These are phyloP conservation scores for Pterocles burchelli DNA, from an alignment of 2,113 vertebrate species.

Conservation along the genomic window DNA sequence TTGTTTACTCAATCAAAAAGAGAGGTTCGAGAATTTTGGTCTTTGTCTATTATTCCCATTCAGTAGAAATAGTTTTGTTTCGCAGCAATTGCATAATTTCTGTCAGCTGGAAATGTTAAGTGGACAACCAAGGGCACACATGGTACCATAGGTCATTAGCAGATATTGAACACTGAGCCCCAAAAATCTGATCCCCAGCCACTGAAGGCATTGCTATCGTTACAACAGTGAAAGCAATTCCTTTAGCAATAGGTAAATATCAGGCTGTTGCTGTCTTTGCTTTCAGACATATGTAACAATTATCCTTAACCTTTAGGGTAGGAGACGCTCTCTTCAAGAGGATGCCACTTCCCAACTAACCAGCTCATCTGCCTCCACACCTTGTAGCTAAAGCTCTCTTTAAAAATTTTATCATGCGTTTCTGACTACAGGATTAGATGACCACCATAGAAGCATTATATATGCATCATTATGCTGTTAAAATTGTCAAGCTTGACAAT, in stretches of 20 bases:
- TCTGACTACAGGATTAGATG: not conserved
- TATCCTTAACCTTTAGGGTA: not conserved
- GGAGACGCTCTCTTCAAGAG: not conserved
- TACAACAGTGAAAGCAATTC: not conserved
- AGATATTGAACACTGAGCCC: not conserved
- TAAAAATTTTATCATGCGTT: not conserved
- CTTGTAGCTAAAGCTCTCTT: not conserved
- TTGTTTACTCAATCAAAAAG: not conserved
- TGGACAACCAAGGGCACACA: not conserved
- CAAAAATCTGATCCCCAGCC: not conserved
- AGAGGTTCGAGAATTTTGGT: not conserved
- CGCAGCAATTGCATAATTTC: not conserved
- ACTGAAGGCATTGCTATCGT: not conserved
- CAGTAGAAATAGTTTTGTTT: not conserved
- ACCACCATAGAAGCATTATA: not conserved
- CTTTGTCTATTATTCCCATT: not conserved
- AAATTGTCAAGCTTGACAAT: not conserved
- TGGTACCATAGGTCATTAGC: not conserved
- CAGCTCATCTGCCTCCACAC: not conserved
- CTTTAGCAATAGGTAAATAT: not conserved
- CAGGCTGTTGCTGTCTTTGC: not conserved
- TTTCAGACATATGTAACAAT: not conserved
- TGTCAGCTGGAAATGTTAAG: not conserved
- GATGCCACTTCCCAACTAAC: not conserved
- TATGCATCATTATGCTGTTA: conserved; percentile 9